These are phyloP conservation scores for Pitta sordida DNA, from an alignment of 2,113 vertebrate species.

Conservation along the genomic window DNA sequence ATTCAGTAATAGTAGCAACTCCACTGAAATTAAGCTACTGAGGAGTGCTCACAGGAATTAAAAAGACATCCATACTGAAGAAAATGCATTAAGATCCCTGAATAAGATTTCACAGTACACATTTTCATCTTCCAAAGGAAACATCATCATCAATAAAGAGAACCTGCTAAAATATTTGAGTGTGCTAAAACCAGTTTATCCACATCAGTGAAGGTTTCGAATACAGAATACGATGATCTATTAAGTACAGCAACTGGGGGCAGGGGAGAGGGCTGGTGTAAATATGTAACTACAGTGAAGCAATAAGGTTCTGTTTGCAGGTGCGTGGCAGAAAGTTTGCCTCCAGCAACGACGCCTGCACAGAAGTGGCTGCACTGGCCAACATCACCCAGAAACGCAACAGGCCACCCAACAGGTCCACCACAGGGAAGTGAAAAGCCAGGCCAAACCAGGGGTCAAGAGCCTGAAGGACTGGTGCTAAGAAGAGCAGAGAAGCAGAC, in stretches of 20 bases:
- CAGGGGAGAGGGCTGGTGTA: background rate
- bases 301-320: background rate
- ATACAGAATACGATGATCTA: background rate
- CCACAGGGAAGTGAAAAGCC: background rate
- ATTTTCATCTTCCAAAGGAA: conserved; percentile 2
- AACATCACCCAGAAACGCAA: background rate
- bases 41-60: conserved; percentile 36
- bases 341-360: accelerated
- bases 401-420: background rate
- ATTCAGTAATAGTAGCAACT: conserved; percentile 31
- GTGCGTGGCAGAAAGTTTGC: background rate
- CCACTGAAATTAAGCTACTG: conserved; percentile 45
- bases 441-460: background rate
- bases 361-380: background rate
- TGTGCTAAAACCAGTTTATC: conserved; percentile 22
- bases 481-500: background rate
- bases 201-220: background rate
- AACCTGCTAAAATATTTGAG: background rate
- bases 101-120: conserved; percentile 20
- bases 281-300: conserved; percentile 8
- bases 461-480: background rate
- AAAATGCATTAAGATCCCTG: conserved; percentile 26
- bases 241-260: background rate
- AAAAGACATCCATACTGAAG: conserved; percentile 5
- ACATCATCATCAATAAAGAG: background rate